Evolutionary conservation across 2,113 vertebrate genomes (phyloP).

Genomic region (Shinisaurus crocodilurus): DNA sequence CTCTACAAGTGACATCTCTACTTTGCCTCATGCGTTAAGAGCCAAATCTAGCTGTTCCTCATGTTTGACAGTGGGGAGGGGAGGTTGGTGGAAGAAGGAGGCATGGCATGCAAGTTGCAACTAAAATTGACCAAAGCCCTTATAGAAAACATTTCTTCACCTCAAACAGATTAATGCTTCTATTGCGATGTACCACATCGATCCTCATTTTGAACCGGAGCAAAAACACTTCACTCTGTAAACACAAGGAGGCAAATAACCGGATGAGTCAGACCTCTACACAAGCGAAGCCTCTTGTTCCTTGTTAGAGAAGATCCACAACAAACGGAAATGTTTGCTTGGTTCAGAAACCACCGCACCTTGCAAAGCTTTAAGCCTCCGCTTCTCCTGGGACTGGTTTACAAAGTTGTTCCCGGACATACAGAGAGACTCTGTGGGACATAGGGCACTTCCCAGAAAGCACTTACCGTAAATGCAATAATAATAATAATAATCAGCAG

Average conservation of each 20-base stretch:
- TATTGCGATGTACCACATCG: slow-evolving; percentile 21
- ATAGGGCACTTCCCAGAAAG: background rate
- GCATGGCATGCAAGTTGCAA: too few species aligned
- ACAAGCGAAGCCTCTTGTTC: slow-evolving; percentile 36
- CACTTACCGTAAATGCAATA: background rate
- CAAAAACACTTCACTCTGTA: slow-evolving; percentile 29
- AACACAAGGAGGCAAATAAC: slow-evolving; percentile 62
- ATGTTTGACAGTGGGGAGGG: background rate
- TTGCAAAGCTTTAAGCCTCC: slow-evolving; percentile 49
- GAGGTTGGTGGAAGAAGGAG: background rate
- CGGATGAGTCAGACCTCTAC: slow-evolving; percentile 48
- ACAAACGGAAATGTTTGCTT: slow-evolving; percentile 64
- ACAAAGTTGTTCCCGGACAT: slow-evolving; percentile 17
- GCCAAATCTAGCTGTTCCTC: background rate
- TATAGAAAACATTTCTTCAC: background rate
- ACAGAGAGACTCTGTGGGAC: slow-evolving; percentile 3
- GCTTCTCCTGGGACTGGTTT: background rate
- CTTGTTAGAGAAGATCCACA: slow-evolving; percentile 60
- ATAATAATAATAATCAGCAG: too few species aligned
- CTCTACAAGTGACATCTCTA: too few species aligned
- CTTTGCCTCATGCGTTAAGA: background rate
- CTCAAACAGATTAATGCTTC: slow-evolving; percentile 31
- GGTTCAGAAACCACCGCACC: slow-evolving; percentile 58
- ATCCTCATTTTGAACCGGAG: slow-evolving; percentile 8
- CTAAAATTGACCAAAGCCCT: background rate